A percentile compares a stretch with the other conserved stretches of the same genome.
Evolutionary conservation across 2,797 vertebrate genomes (phyloP).

Genomic region (Columba guinea): DNA sequence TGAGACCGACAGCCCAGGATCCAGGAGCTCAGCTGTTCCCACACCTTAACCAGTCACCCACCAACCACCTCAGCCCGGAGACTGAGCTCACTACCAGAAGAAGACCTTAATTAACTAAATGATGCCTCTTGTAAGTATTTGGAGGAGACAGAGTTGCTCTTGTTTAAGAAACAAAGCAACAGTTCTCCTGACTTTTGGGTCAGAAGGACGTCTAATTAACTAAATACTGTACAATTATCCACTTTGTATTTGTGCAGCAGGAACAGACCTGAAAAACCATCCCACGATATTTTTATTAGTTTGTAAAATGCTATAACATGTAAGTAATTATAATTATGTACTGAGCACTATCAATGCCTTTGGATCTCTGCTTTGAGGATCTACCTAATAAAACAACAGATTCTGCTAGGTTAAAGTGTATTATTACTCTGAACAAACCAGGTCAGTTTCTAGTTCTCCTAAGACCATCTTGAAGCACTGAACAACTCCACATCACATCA

Average conservation of each 20-base stretch:
- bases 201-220: not conserved
- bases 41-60: not conserved
- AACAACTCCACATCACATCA: not conserved
- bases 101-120: not conserved
- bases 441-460: not conserved
- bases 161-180: not conserved
- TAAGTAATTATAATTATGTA: not conserved
- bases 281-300: not conserved
- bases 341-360: not conserved
- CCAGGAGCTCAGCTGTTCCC: not conserved
- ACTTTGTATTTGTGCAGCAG: not conserved
- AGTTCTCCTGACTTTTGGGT: not conserved
- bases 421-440: not conserved
- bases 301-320: not conserved
- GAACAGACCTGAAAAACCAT: not conserved
- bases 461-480: not conserved
- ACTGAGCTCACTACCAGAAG: not conserved
- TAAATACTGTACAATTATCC: not conserved
- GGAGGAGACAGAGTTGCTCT: not conserved
- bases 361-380: not conserved
- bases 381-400: not conserved
- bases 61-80: not conserved
- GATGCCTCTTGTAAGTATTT: not conserved
- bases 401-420: not conserved
- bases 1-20: not conserved